Conservation (phyloP, 2,113 vertebrate genomes). For the Dipodomys spectabilis region DNA sequence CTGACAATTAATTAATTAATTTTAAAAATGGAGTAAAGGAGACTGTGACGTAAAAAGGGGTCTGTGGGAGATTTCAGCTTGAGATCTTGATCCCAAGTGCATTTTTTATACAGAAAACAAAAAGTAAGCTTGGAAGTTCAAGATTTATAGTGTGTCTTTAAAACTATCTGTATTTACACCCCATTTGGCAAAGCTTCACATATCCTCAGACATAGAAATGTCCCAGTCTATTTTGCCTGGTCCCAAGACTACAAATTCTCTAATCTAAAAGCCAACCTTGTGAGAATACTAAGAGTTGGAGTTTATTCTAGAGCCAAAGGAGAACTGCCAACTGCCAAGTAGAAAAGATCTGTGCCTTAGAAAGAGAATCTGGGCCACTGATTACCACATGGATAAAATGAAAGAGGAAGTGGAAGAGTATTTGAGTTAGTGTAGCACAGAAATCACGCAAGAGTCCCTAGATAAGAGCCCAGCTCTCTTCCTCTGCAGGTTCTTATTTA, state of each 20-base stretch:
- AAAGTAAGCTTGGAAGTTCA: slow-evolving; percentile 23
- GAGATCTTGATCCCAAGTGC: slow-evolving; percentile 1
- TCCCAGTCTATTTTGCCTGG: not conserved
- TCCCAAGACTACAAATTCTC: not conserved
- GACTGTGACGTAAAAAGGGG: slow-evolving; percentile 9
- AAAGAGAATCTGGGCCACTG: slow-evolving; percentile 23
- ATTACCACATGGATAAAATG: slow-evolving; percentile 28
- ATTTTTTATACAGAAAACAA: slow-evolving; percentile 50
- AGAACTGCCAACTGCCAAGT: slow-evolving; percentile 6
- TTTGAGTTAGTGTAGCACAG: not conserved
- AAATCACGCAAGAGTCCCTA: not conserved
- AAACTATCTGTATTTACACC: not conserved
- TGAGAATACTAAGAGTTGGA: slow-evolving; percentile 9
- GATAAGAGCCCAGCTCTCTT: not conserved
- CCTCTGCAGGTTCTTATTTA: slow-evolving; percentile 48
- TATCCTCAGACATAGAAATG: not conserved
- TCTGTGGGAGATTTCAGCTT: not conserved
- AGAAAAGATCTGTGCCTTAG: slow-evolving; percentile 41
- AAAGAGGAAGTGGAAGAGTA: not conserved
- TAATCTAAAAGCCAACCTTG: not conserved
- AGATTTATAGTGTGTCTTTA: slow-evolving; percentile 35
- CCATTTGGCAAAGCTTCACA: not conserved
- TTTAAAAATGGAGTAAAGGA: not conserved
- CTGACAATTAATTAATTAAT: no score
- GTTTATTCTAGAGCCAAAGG: not conserved